Base-by-base conservation (phyloP, 2,113 vertebrate genomes). In the Benitochromis conjunctus region DNA sequence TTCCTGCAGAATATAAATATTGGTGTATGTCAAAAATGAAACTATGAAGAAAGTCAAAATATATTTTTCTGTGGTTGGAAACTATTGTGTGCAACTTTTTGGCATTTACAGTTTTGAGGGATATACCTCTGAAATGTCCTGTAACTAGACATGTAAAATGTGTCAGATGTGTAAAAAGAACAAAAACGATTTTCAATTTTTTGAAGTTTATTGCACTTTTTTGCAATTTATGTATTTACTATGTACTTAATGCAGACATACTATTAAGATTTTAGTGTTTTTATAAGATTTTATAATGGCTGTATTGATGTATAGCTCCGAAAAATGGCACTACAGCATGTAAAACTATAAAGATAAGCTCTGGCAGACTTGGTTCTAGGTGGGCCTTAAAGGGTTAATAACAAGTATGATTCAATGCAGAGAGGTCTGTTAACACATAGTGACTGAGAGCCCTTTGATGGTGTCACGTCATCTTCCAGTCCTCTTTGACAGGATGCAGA, bases 91-190 rank as follows among this genome's bases (percentile, higher is more conserved):
- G 56, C 24, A 58, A 57, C 13, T 16, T 57, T 1, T 3, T 57
- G 29, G 13, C 14, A 58, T 2, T 58, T 58, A 58, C 7, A 58
- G 24, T 58, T 58, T 58, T 29, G 13, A 16, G 7, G 7, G 4
- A 29, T 9, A 16, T 29, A 0, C 56, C 24, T 58, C 56, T 16
- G 0, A 58, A 16, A 58, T 16, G 29, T 58, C 29, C 56, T 29
- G 0, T 0, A 58, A 58, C 13, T 29, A 0, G 0, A 58, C 16
- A 58, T 0, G 26, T 26, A 26, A 26, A 26, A 26, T 26, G 26
- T 26, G 26, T 26, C 26, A 26, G 26, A 58, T 9, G 16, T 58
- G 11, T 0, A 1, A 29, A 58, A 57, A 34, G 29, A 16, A 0
- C 0, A 16, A 3, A 58, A 58, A 57, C 0, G 7, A 58, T 58